Conservation (phyloP, 2,888 invertebrate genomes). For the Pogonocherus hispidulus region DNA sequence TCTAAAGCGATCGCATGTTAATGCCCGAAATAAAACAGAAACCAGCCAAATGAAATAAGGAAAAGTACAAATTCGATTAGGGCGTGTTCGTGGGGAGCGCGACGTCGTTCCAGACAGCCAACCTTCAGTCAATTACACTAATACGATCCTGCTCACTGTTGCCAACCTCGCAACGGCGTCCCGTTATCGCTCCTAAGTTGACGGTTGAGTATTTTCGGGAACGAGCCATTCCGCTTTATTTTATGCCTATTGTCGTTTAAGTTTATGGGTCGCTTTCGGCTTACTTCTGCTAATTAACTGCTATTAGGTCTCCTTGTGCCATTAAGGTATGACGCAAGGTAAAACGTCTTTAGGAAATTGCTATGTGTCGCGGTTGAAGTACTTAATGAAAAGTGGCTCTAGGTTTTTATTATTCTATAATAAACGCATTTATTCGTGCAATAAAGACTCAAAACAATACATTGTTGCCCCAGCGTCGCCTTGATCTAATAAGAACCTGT, state of each 20-base stretch:
- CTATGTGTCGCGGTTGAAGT: neutral
- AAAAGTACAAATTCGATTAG: slow-evolving; percentile 65
- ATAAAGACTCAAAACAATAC: too few relatives aligned
- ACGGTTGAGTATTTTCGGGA: slow-evolving; percentile 52
- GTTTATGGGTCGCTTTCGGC: slow-evolving; percentile 30
- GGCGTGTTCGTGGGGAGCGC: slow-evolving; percentile 64
- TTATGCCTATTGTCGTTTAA: slow-evolving; percentile 28
- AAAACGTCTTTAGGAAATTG: slow-evolving; percentile 17
- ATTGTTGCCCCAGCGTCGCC: too few relatives aligned
- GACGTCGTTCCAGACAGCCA: slow-evolving; percentile 71
- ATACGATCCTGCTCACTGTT: slow-evolving; percentile 59
- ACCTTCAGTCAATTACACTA: slow-evolving; percentile 66
- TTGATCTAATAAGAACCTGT: too few relatives aligned
- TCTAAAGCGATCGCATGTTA: slow-evolving; percentile 47
- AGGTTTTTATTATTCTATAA: too few relatives aligned
- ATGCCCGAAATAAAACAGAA: slow-evolving; percentile 48
- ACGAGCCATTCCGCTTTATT: slow-evolving; percentile 36
- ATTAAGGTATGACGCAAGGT: slow-evolving; percentile 16
- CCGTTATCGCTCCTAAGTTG: slow-evolving; percentile 53
- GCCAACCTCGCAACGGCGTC: slow-evolving; percentile 55
- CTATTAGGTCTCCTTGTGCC: slow-evolving; percentile 17
- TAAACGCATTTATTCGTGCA: too few relatives aligned
- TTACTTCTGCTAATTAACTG: slow-evolving; percentile 29
- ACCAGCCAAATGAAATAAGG: slow-evolving; percentile 53
- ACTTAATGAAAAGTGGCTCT: slow-evolving; percentile 2